Evolutionary conservation across 1,140 invertebrate genomes (phyloP).

Genomic region (Apis mellifera): DNA sequence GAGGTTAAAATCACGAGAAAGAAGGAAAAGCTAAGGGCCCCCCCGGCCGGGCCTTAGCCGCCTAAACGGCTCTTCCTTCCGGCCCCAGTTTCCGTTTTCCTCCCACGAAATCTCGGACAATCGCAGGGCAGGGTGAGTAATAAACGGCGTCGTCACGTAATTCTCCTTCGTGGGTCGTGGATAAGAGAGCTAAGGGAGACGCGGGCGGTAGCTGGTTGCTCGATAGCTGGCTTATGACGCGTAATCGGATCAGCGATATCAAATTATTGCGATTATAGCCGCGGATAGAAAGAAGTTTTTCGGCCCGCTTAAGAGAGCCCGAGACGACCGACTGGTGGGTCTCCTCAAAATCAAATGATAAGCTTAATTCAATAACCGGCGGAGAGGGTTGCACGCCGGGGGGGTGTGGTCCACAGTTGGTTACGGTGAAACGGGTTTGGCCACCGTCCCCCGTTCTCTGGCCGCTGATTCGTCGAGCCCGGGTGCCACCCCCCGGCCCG

Average conservation of each 20-base stretch:
- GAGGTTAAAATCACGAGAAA: not conserved
- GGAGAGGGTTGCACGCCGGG: constrained; percentile 70
- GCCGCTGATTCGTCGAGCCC: constrained; percentile 54
- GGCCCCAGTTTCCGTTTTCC: constrained; percentile 33
- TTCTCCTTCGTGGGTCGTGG: constrained; percentile 28
- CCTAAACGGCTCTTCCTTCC: constrained; percentile 57
- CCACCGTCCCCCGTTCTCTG: constrained; percentile 16
- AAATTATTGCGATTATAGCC: constrained; percentile 83
- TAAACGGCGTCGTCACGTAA: constrained; percentile 42
- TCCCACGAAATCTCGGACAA: constrained; percentile 39
- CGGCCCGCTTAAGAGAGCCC: constrained; percentile 79
- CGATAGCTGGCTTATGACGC: constrained; percentile 72
- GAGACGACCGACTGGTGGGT: constrained; percentile 83
- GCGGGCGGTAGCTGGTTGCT: constrained; percentile 49
- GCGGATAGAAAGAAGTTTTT: constrained; percentile 79
- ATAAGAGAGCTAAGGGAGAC: constrained; percentile 40
- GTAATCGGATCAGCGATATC: constrained; percentile 83
- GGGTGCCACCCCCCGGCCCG: constrained; percentile 38
- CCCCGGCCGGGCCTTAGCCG: constrained; percentile 10
- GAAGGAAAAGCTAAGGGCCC: not conserved
- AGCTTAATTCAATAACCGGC: constrained; percentile 88
- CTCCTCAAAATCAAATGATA: constrained; percentile 88
- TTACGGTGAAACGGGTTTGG: constrained; percentile 19
- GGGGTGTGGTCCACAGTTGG: constrained; percentile 60
- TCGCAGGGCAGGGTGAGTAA: constrained; percentile 33